A percentile compares a stretch with the other conserved stretches of the same genome.
Evolutionary conservation across 2,113 vertebrate genomes (phyloP).

Genomic region (Clarias batrachus): DNA sequence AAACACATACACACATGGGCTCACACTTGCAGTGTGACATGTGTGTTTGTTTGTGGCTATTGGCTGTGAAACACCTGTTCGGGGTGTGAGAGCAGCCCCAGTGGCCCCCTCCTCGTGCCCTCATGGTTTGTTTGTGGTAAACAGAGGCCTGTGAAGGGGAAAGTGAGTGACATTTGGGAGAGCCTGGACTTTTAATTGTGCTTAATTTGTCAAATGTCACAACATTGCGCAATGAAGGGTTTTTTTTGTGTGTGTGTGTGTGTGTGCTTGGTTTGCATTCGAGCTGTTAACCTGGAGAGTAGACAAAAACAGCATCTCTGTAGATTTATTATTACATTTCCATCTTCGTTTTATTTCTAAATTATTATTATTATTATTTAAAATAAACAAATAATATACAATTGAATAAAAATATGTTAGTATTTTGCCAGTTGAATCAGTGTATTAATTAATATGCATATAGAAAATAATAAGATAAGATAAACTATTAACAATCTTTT

Average conservation of each 20-base stretch:
- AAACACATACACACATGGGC: conserved; percentile 26
- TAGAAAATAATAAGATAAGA: neutral
- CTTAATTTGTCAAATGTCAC: conserved; percentile 57
- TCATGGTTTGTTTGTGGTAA: conserved; percentile 53
- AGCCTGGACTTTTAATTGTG: conserved; percentile 49
- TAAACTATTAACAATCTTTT: too few species aligned
- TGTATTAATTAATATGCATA: neutral
- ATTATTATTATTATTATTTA: too few species aligned
- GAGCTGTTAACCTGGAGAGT: conserved; percentile 2
- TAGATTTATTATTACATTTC: neutral
- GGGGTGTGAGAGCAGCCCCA: conserved; percentile 12
- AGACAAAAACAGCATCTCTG: neutral
- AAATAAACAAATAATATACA: too few species aligned
- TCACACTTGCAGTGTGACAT: conserved; percentile 3
- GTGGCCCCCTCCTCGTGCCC: conserved; percentile 9
- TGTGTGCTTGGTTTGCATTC: conserved; percentile 4
- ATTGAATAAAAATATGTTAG: too few species aligned
- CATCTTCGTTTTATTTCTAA: neutral
- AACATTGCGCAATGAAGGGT: conserved; percentile 28
- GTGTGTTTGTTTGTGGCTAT: conserved; percentile 32
- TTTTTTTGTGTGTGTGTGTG: neutral
- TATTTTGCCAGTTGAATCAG: too few species aligned
- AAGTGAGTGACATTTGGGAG: conserved; percentile 50
- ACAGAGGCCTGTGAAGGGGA: conserved; percentile 47
- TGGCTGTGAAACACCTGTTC: conserved; percentile 46